These are phyloP conservation scores for Agonopterix subpropinquella DNA, from an alignment of 2,888 invertebrate genomes.

Conservation along the genomic window DNA sequence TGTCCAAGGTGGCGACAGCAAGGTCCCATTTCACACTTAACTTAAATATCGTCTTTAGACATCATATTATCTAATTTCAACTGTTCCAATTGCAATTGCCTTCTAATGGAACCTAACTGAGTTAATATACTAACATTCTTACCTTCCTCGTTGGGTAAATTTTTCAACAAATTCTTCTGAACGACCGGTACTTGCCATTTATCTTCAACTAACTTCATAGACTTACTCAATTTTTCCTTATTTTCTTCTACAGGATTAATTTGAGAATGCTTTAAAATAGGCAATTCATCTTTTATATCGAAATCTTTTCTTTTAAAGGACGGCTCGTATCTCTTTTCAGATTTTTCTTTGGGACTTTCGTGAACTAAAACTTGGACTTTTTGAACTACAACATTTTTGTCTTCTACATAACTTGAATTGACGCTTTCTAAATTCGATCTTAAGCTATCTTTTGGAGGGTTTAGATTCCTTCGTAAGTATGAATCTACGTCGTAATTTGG, in stretches of 20 bases:
- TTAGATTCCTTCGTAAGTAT: slow-evolving; percentile 55
- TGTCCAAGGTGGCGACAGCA: too few species aligned
- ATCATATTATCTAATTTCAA: slow-evolving; percentile 72
- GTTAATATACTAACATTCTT: slow-evolving; percentile 76
- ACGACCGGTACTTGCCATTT: slow-evolving; percentile 78
- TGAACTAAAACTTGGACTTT: slow-evolving; percentile 29
- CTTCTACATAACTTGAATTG: slow-evolving; percentile 3
- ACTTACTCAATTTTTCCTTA: slow-evolving; percentile 41
- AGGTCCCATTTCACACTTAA: too few species aligned
- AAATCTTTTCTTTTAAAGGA: slow-evolving; percentile 15
- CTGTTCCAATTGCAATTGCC: slow-evolving; percentile 80
- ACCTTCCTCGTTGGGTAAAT: slow-evolving; percentile 59
- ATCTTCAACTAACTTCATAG: slow-evolving; percentile 56
- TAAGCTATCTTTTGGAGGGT: slow-evolving; percentile 38
- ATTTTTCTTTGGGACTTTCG: slow-evolving; percentile 18
- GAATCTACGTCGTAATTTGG: slow-evolving; percentile 59
- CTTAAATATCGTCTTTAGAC: slow-evolving; percentile 24
- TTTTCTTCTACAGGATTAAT: slow-evolving; percentile 14
- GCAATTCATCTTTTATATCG: slow-evolving; percentile 69
- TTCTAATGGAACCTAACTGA: slow-evolving; percentile 80
- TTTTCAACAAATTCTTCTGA: slow-evolving; percentile 77
- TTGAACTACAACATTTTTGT: slow-evolving; percentile 24
- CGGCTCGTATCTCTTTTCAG: slow-evolving; percentile 17
- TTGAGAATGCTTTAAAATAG: slow-evolving; percentile 75
- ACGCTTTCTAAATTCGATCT: slow-evolving; percentile 10